A percentile compares a stretch with the other conserved stretches of the same genome.
Conservation (phyloP, 2,888 invertebrate species). For the Griposia aprilina region DNA sequence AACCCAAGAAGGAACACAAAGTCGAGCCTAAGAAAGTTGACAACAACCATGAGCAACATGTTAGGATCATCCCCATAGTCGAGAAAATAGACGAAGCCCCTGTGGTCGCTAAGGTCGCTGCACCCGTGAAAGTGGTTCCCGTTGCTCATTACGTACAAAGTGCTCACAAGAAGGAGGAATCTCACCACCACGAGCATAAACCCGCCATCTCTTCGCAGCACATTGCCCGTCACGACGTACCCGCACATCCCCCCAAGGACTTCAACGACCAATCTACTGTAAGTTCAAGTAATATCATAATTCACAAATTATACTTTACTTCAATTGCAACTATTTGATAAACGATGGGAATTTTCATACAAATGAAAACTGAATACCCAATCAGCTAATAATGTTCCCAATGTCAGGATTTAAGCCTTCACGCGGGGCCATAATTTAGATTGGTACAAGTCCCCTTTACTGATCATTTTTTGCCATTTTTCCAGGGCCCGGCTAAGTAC, state of each 20-base stretch:
- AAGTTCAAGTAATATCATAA: slow-evolving; percentile 39
- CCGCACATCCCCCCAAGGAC: slow-evolving; percentile 74
- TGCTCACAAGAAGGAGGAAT: slow-evolving; percentile 50
- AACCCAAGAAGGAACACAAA: slow-evolving; percentile 43
- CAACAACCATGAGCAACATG: slow-evolving; percentile 48
- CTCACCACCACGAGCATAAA: slow-evolving; percentile 57
- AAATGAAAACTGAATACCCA: neutral
- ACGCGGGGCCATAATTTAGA: neutral
- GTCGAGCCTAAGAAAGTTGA: slow-evolving; percentile 44
- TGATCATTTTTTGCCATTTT: slow-evolving; percentile 3
- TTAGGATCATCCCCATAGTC: slow-evolving; percentile 53
- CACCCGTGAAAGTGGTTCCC: slow-evolving; percentile 59
- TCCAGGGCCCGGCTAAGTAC: slow-evolving; percentile 88
- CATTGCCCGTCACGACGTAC: slow-evolving; percentile 77
- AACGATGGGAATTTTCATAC: neutral
- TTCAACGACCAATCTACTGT: slow-evolving; percentile 69
- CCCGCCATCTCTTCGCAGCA: slow-evolving; percentile 80
- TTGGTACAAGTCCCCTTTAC: neutral
- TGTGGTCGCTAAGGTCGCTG: slow-evolving; percentile 44
- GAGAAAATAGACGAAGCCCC: slow-evolving; percentile 50
- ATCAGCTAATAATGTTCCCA: neutral
- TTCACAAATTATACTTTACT: neutral
- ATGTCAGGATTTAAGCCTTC: neutral
- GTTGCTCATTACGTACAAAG: slow-evolving; percentile 65
- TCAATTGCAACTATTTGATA: neutral